phyloP scores from a whole-genome alignment of 2,797 vertebrate genomes.

The Aselliscus stoliczkanus region DNA sequence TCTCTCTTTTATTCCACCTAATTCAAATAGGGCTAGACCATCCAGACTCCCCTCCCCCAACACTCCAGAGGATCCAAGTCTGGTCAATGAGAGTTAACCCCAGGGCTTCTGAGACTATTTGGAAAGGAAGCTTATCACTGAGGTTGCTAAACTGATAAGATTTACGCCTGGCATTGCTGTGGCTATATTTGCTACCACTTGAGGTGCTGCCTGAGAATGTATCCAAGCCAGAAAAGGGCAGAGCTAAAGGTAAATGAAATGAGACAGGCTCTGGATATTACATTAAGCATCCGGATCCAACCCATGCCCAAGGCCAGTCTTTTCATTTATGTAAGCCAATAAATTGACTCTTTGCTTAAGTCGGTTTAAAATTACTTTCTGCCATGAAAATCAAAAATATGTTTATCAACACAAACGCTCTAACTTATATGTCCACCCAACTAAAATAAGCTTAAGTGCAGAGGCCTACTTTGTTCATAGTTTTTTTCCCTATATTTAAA shows the following conservation, averaged over 20 bases:
- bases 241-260: not conserved
- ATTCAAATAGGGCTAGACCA: not conserved
- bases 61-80: not conserved
- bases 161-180: not conserved
- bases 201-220: not conserved
- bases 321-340: not conserved
- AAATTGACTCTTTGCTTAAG: not conserved
- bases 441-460: not conserved
- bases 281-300: not conserved
- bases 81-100: not conserved
- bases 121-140: not conserved
- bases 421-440: not conserved
- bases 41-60: not conserved
- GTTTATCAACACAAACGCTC: not conserved
- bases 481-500: not conserved
- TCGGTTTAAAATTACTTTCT: conserved; percentile 18
- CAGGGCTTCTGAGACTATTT: not conserved
- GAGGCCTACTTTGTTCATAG: not conserved
- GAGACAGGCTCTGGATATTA: not conserved
- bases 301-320: not conserved
- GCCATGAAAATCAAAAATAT: not conserved
- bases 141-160: not conserved
- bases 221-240: conserved; percentile 2
- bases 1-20: not conserved
- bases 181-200: not conserved